phyloP scores from a whole-genome alignment of 2,888 invertebrate genomes.

The Chirona hameri region DNA sequence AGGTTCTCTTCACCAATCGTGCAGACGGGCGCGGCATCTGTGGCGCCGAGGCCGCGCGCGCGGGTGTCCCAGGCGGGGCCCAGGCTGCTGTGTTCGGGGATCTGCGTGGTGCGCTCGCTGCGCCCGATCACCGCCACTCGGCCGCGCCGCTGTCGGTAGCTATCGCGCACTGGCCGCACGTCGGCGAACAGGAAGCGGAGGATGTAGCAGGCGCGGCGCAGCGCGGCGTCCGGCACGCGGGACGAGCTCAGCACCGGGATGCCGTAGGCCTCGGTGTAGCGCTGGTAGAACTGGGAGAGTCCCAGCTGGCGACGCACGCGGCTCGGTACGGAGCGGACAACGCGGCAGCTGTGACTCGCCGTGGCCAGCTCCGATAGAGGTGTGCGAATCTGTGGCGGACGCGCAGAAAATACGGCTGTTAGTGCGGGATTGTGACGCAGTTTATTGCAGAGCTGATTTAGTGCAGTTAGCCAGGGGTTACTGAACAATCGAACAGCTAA shows the following conservation, averaged over 20 bases:
- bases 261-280: conserved; percentile 25
- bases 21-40: conserved; percentile 13
- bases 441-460: too few species aligned
- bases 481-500: too few species aligned
- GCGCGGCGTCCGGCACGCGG: conserved; percentile 29
- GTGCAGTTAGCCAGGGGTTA: too few species aligned
- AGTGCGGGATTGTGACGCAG: too few species aligned
- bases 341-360: neutral
- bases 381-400: neutral
- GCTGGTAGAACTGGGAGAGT: conserved; percentile 9
- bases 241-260: conserved; percentile 12
- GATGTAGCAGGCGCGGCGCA: conserved; percentile 30
- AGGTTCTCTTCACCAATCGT: conserved; percentile 27
- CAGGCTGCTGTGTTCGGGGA: conserved; percentile 12
- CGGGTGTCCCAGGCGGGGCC: neutral
- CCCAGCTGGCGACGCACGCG: neutral
- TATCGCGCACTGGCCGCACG: neutral
- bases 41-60: conserved; percentile 14
- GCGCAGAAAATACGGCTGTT: neutral
- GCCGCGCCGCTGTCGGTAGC: conserved; percentile 14
- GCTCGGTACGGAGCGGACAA: neutral
- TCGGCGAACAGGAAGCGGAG: conserved; percentile 13
- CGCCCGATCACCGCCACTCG: conserved; percentile 6
- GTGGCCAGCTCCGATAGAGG: neutral
- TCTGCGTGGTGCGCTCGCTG: neutral